These are phyloP conservation scores for Euzetes globulus DNA, from an alignment of 2,888 invertebrate genomes.

Conservation along the genomic window DNA sequence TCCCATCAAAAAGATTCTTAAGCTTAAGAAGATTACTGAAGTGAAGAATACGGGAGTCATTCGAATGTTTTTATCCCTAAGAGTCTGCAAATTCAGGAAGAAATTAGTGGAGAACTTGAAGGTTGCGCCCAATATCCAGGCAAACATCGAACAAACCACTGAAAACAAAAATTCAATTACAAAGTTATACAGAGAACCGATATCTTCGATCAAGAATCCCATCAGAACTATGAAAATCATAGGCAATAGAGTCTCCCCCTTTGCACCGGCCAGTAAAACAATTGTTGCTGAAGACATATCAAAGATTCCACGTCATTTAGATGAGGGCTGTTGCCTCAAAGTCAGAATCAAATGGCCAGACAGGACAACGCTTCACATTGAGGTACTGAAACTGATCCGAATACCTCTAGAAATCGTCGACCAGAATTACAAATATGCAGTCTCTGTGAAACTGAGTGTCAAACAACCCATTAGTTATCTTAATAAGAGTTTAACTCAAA, in stretches of 20 bases:
- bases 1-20: neutral
- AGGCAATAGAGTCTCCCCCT: neutral
- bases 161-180: neutral
- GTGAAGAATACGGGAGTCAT: neutral
- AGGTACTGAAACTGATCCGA: constrained; percentile 2
- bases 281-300: neutral
- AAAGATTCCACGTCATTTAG: neutral
- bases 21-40: neutral
- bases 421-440: neutral
- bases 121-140: neutral
- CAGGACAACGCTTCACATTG: constrained; percentile 8
- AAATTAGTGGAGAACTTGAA: constrained; percentile 13
- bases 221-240: neutral
- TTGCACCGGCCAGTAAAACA: neutral
- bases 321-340: neutral
- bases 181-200: constrained; percentile 8
- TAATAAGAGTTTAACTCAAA: neutral
- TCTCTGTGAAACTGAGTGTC: neutral
- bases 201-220: neutral
- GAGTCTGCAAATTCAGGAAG: constrained; percentile 3
- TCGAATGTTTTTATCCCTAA: neutral
- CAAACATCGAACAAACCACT: neutral
- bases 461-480: neutral
- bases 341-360: constrained; percentile 25
- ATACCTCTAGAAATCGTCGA: neutral